Base-by-base conservation (phyloP, 2,888 invertebrate genomes). In the Drosophila recens region DNA sequence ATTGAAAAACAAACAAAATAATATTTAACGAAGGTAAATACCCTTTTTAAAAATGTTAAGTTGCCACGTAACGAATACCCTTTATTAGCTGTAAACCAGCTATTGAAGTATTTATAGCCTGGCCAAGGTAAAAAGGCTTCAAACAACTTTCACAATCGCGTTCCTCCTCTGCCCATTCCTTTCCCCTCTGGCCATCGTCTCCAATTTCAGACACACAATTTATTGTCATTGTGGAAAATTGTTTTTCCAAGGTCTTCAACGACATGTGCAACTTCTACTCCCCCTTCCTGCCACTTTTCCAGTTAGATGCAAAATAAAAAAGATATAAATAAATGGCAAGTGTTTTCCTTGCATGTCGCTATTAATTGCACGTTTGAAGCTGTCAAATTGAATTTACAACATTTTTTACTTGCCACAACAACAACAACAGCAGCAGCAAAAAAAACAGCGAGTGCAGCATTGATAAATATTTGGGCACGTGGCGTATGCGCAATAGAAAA, bases 161-260 rank as follows among this genome's bases (percentile, higher is more conserved):
- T 48, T 30, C 3, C 27, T 34, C 9, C 48, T 11, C 20, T 8
- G 3, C 2, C 36, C 20, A n/a, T n/a, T n/a, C n/a, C n/a, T n/a
- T n/a, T n/a, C n/a, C n/a, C n/a, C n/a, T n/a, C n/a, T n/a, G n/a
- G n/a, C n/a, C n/a, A 2, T 23, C 13, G 10, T 15, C 34, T 40
- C 11, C 51, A 20, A 34, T 48, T 34, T 40, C 51, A 43, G 51
- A 9, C 57, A 36, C 65, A 67, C 64, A 68, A 81, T 78, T 79
- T 71, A 78, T 77, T 77, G 78, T 66, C 67, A 67, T 51, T n/a
- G 80, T 36, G 64, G 72, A 69, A 80, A 79, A 79, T 80, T 56
- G 73, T 73, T 77, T 73, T 66, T 65, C 78, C 79, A 73, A 77
- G 81, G 73, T 80, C 70, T 66, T 43, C 27, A 52, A n/a, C 20